Evolutionary conservation across 1,140 invertebrate species (phyloP).

Genomic region (Papilio glaucus): DNA sequence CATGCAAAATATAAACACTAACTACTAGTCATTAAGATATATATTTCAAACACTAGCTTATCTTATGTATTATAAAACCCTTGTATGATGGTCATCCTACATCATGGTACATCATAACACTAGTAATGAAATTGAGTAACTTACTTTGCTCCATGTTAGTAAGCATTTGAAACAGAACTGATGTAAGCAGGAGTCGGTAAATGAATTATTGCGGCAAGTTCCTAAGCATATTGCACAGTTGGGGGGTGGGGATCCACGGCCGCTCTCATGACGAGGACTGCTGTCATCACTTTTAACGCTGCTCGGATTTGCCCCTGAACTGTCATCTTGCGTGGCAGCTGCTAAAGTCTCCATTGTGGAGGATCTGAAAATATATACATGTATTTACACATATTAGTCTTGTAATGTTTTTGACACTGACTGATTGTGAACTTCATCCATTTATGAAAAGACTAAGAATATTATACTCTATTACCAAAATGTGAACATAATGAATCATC

Average conservation of each 20-base stretch:
- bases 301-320: conserved; percentile 59
- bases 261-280: conserved; percentile 62
- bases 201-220: conserved; percentile 93
- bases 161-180: conserved; percentile 97
- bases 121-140: conserved; percentile 37
- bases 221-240: conserved; percentile 97
- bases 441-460: too few species aligned
- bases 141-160: conserved; percentile 95
- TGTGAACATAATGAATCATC: too few species aligned
- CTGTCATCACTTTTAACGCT: conserved; percentile 74
- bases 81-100: too few species aligned
- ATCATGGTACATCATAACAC: too few species aligned
- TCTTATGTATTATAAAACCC: too few species aligned
- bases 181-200: conserved; percentile 95
- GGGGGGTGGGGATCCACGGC: conserved; percentile 88
- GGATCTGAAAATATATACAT: conserved; percentile 26
- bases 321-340: conserved; percentile 58
- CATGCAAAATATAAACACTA: too few species aligned
- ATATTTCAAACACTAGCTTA: too few species aligned
- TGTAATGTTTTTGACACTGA: too few species aligned
- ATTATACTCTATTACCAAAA: too few species aligned
- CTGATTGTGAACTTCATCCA: too few species aligned
- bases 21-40: too few species aligned
- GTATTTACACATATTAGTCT: neutral
- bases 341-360: conserved; percentile 65